Evolutionary conservation across 2,113 vertebrate species (phyloP).

Genomic region (Sturnus vulgaris): DNA sequence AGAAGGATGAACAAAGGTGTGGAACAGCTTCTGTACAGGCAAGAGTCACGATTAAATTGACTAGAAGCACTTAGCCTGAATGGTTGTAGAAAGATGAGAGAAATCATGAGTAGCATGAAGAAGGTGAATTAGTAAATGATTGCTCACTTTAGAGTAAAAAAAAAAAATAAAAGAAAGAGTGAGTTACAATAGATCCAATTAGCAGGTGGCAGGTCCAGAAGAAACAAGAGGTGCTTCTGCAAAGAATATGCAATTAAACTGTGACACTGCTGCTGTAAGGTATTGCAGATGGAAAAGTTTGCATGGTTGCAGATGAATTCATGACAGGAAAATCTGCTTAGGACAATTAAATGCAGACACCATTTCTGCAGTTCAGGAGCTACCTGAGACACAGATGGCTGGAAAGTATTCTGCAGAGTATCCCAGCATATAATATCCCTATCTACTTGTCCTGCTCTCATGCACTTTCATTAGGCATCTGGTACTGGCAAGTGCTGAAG

Average conservation of each 20-base stretch:
- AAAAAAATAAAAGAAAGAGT: background rate
- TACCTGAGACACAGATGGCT: conserved; percentile 60
- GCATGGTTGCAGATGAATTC: background rate
- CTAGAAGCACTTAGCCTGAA: background rate
- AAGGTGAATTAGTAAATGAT: conserved; percentile 7
- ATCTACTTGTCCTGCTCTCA: background rate
- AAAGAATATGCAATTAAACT: background rate
- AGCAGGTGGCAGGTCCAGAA: background rate
- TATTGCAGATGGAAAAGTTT: background rate
- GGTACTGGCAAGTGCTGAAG: conserved; percentile 55
- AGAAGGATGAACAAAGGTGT: background rate
- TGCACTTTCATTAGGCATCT: conserved; percentile 56
- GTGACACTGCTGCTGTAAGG: background rate
- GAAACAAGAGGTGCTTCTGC: background rate
- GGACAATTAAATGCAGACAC: conserved; percentile 28
- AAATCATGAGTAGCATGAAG: background rate
- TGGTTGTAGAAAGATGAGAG: background rate
- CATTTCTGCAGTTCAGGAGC: conserved; percentile 11
- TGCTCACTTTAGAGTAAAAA: background rate
- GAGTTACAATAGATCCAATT: background rate
- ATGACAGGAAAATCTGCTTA: conserved; percentile 38
- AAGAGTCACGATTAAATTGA: background rate
- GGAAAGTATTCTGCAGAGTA: background rate
- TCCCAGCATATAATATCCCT: background rate
- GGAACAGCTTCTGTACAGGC: background rate